A percentile compares a stretch with the other conserved stretches of the same genome.
phyloP scores from a whole-genome alignment of 1,140 invertebrate genomes.

The Caerostris darwini region DNA sequence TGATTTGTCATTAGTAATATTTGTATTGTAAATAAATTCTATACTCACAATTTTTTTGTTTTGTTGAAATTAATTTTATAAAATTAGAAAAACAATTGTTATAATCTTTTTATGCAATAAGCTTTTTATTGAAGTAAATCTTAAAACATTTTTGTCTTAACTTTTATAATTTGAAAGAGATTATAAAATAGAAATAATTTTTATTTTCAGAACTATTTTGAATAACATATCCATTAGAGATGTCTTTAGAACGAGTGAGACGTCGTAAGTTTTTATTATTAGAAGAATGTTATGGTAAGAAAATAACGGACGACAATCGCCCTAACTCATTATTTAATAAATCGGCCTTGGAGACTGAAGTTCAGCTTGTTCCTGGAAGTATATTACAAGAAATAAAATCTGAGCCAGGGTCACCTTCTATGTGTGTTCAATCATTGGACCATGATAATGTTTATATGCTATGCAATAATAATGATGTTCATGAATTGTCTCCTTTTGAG shows the following conservation, averaged over 20 bases:
- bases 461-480: conserved; percentile 60
- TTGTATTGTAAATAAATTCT: too few species aligned
- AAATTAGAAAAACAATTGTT: too few species aligned
- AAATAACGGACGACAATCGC: conserved; percentile 70
- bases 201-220: neutral
- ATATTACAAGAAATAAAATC: conserved; percentile 74
- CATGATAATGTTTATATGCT: conserved; percentile 76
- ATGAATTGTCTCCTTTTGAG: conserved; percentile 76
- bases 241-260: conserved; percentile 59
- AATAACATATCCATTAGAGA: neutral
- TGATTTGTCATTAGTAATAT: too few species aligned
- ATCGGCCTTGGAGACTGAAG: conserved; percentile 73
- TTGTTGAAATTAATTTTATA: too few species aligned
- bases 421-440: conserved; percentile 76
- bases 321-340: conserved; percentile 35
- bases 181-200: too few species aligned
- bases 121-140: too few species aligned
- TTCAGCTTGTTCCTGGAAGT: conserved; percentile 74
- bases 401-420: conserved; percentile 54
- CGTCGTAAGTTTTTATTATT: conserved; percentile 62
- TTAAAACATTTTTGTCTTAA: too few species aligned
- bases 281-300: conserved; percentile 76
- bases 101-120: too few species aligned
- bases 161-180: too few species aligned
- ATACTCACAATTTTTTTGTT: too few species aligned